These are phyloP conservation scores for Campylomormyrus numenius DNA, from an alignment of 2,113 vertebrate genomes.

Conservation along the genomic window DNA sequence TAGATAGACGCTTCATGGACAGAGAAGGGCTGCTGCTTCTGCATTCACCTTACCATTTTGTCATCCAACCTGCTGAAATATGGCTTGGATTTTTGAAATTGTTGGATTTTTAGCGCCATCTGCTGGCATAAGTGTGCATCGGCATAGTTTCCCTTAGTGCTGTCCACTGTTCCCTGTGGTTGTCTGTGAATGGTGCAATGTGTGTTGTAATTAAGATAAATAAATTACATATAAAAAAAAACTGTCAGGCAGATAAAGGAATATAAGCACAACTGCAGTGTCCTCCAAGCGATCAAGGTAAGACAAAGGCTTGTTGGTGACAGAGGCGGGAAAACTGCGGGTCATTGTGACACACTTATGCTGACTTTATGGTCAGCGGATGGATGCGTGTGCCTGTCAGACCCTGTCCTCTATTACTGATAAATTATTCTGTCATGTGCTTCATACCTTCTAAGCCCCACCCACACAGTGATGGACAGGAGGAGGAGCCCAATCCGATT, in stretches of 20 bases:
- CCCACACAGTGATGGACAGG: not conserved
- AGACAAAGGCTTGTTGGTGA: not conserved
- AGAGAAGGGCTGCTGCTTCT: not conserved
- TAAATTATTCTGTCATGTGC: not conserved
- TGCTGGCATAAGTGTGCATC: not conserved
- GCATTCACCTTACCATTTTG: not conserved
- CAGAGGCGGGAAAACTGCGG: not conserved
- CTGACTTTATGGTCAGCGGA: not conserved
- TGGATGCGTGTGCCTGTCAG: not conserved
- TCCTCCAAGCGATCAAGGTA: too few relatives aligned
- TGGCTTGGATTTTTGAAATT: not conserved
- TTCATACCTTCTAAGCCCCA: not conserved
- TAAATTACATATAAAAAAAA: not conserved
- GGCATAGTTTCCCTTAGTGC: not conserved
- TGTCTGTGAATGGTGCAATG: too few relatives aligned
- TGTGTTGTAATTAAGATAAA: too few relatives aligned
- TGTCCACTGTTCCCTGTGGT: too few relatives aligned
- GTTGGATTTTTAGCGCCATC: not conserved
- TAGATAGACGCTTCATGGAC: not conserved
- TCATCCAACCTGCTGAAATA: not conserved
- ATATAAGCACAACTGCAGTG: too few relatives aligned
- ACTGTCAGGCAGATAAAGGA: not conserved
- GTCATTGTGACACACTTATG: not conserved
- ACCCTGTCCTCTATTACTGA: not conserved
- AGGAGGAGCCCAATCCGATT: not conserved